These are phyloP conservation scores for Campoletis sonorensis DNA, from an alignment of 1,140 invertebrate genomes.

Conservation along the genomic window DNA sequence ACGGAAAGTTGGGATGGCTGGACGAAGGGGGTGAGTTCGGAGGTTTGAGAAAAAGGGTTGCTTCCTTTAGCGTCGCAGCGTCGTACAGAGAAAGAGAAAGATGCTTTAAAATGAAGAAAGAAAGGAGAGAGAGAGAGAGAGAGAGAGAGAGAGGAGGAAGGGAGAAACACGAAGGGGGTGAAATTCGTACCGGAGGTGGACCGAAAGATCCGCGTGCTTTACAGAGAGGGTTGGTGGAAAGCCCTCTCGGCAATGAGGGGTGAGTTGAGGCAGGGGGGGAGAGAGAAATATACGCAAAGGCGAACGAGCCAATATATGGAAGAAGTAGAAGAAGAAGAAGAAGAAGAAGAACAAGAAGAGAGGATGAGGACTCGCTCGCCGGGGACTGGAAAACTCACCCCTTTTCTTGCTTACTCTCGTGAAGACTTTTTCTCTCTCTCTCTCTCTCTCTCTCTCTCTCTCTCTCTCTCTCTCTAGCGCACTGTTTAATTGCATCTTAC, in stretches of 20 bases:
- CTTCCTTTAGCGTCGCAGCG: slow-evolving; percentile 73
- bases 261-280: slow-evolving; percentile 1
- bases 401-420: slow-evolving; percentile 78
- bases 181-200: slow-evolving; percentile 45
- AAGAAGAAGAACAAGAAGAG: slow-evolving; percentile 53
- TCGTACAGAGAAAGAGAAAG: slow-evolving; percentile 56
- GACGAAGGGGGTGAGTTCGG: slow-evolving; percentile 32
- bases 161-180: slow-evolving; percentile 29
- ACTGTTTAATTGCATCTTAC: slow-evolving; percentile 79
- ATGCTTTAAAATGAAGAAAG: neutral
- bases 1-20: neutral
- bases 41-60: slow-evolving; percentile 75
- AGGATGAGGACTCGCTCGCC: slow-evolving; percentile 48
- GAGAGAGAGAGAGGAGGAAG: neutral
- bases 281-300: slow-evolving; percentile 25
- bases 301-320: slow-evolving; percentile 40
- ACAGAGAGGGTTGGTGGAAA: slow-evolving; percentile 34
- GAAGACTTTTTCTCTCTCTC: slow-evolving; percentile 63
- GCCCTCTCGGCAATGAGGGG: slow-evolving; percentile 39
- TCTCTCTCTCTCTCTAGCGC: neutral
- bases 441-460: slow-evolving; percentile 76
- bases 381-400: slow-evolving; percentile 74
- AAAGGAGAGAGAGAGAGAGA: neutral
- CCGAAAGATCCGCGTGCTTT: slow-evolving; percentile 41
- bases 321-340: slow-evolving; percentile 44